phyloP scores from a whole-genome alignment of 2,113 vertebrate species.

The Numida meleagris region DNA sequence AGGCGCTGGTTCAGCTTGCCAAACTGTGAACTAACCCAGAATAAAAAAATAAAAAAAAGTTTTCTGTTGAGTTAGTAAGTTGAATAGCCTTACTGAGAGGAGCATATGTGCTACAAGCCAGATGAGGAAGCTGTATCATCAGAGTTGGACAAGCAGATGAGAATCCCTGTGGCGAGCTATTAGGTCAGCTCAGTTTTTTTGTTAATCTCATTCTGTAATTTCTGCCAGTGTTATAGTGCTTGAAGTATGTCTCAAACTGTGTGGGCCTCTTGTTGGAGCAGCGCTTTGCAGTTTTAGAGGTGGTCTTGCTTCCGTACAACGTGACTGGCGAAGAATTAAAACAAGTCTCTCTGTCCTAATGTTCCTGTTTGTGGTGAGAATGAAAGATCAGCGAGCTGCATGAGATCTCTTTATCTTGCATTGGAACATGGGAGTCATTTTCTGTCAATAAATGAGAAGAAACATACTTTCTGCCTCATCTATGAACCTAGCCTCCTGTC shows the following conservation, averaged over 20 bases:
- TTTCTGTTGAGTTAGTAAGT: not conserved
- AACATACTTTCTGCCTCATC: fast-evolving
- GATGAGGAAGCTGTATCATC: not conserved
- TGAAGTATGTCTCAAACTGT: not conserved
- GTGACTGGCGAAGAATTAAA: not conserved
- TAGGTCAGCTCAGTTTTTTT: not conserved
- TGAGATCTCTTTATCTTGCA: not conserved
- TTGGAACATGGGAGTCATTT: not conserved
- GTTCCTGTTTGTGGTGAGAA: not conserved
- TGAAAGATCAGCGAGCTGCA: not conserved
- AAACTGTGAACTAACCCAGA: not conserved
- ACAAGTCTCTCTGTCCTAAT: not conserved
- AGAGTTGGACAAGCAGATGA: not conserved
- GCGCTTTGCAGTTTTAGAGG: not conserved
- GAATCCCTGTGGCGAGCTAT: not conserved
- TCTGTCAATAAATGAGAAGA: not conserved
- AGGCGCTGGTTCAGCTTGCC: not conserved
- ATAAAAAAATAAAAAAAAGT: not conserved
- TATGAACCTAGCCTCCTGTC: not conserved
- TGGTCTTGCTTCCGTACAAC: not conserved
- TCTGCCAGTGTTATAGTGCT: not conserved
- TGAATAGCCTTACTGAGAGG: not conserved
- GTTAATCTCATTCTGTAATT: not conserved
- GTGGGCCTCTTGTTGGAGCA: not conserved
- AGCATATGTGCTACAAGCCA: not conserved